These are phyloP conservation scores for Ceraclea dissimilis DNA, from an alignment of 2,888 invertebrate genomes.

Conservation along the genomic window DNA sequence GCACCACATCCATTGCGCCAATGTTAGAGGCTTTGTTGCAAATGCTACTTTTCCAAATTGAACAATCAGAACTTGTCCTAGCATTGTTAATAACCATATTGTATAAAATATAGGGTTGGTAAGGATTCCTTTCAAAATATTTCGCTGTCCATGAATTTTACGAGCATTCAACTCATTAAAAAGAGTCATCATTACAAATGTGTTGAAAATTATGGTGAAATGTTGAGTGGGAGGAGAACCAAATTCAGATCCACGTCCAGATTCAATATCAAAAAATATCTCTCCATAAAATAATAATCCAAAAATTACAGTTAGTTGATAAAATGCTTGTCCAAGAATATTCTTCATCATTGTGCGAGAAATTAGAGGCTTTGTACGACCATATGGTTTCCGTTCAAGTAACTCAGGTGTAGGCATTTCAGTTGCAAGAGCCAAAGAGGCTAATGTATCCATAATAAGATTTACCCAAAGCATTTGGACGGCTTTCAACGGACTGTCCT, in stretches of 20 bases:
- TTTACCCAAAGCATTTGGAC: slow-evolving; percentile 57
- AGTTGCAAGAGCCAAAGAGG: slow-evolving; percentile 50
- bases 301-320: slow-evolving; percentile 49
- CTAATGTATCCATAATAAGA: slow-evolving; percentile 53
- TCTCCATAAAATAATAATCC: slow-evolving; percentile 47
- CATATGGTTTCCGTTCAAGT: slow-evolving; percentile 44
- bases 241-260: slow-evolving; percentile 34
- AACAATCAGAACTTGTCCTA: slow-evolving; percentile 69
- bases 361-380: slow-evolving; percentile 46
- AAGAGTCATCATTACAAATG: slow-evolving; percentile 72
- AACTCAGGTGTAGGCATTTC: slow-evolving; percentile 48
- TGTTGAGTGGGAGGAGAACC: slow-evolving; percentile 40
- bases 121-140: slow-evolving; percentile 76
- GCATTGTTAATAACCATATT: slow-evolving; percentile 74
- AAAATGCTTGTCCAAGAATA: slow-evolving; percentile 49
- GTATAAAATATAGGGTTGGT: slow-evolving; percentile 79
- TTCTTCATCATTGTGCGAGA: slow-evolving; percentile 51
- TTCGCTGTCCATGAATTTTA: slow-evolving; percentile 84
- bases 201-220: slow-evolving; percentile 60
- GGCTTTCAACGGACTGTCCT: slow-evolving; percentile 35
- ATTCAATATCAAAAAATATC: slow-evolving; percentile 45
- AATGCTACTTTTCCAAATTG: slow-evolving; percentile 77
- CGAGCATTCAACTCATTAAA: slow-evolving; percentile 88
- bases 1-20: slow-evolving; percentile 84
- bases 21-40: slow-evolving; percentile 62